A percentile compares a stretch with the other conserved stretches of the same genome.
Conservation (phyloP, 2,113 vertebrate species). For the Laticauda colubrina region DNA sequence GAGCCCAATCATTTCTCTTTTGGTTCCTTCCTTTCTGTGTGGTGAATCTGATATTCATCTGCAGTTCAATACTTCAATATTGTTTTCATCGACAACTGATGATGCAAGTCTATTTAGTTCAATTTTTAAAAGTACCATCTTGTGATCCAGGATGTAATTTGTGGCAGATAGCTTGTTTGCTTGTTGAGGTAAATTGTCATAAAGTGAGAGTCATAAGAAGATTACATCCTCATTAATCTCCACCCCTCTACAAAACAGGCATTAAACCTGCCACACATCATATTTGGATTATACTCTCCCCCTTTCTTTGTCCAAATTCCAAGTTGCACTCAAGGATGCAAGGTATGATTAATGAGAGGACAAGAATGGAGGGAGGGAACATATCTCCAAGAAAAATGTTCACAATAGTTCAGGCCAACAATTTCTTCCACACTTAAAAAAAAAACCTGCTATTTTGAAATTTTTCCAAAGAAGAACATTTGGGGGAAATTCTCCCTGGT, state of each 20-base stretch:
- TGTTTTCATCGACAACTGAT: background rate
- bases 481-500: background rate
- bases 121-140: background rate
- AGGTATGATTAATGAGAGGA: background rate
- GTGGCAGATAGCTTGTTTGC: constrained; percentile 13
- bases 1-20: background rate
- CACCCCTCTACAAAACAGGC: background rate
- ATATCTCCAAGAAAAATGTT: background rate
- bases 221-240: constrained; percentile 13
- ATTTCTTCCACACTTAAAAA: background rate
- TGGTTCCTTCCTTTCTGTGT: background rate
- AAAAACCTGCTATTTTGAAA: background rate
- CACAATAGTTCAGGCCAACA: background rate
- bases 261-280: background rate
- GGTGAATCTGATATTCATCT: background rate
- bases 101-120: background rate
- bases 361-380: background rate
- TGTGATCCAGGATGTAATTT: constrained; percentile 26
- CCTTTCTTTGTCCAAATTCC: background rate
- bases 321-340: background rate
- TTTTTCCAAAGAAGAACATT: background rate
- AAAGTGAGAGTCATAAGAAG: constrained; percentile 20
- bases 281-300: background rate
- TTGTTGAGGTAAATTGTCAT: constrained; percentile 8
- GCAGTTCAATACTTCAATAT: background rate